These are phyloP conservation scores for Gallinago solitaria DNA, from an alignment of 2,797 vertebrate genomes.

Conservation along the genomic window DNA sequence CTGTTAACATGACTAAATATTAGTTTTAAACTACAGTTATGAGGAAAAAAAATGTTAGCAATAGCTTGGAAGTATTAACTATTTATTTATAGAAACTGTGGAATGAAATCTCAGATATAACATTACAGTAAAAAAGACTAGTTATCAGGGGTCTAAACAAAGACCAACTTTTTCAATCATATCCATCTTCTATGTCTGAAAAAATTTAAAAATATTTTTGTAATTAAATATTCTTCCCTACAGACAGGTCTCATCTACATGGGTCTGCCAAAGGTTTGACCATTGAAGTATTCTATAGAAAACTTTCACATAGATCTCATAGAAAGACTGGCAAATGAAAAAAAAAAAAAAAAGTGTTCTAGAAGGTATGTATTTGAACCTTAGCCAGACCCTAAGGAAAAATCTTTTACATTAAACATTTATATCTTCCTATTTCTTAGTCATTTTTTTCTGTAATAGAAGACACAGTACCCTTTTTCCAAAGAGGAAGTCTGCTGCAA, in stretches of 20 bases:
- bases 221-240: neutral
- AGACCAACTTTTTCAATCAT: neutral
- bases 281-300: neutral
- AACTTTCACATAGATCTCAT: neutral
- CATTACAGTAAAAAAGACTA: neutral
- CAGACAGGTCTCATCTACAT: neutral
- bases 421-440: neutral
- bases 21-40: neutral
- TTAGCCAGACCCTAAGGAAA: neutral
- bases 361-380: neutral
- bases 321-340: neutral
- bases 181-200: neutral
- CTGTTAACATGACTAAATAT: slow-evolving; percentile 13
- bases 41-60: neutral
- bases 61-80: neutral
- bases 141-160: neutral
- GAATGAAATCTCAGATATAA: neutral
- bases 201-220: neutral
- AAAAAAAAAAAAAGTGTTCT: neutral
- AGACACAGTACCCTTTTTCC: neutral
- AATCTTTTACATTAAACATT: neutral
- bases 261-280: neutral
- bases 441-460: neutral
- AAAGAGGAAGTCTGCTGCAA: neutral
- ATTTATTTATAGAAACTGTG: neutral